Conservation (phyloP, 1,140 invertebrate genomes). For the Sarcophaga bullata region DNA sequence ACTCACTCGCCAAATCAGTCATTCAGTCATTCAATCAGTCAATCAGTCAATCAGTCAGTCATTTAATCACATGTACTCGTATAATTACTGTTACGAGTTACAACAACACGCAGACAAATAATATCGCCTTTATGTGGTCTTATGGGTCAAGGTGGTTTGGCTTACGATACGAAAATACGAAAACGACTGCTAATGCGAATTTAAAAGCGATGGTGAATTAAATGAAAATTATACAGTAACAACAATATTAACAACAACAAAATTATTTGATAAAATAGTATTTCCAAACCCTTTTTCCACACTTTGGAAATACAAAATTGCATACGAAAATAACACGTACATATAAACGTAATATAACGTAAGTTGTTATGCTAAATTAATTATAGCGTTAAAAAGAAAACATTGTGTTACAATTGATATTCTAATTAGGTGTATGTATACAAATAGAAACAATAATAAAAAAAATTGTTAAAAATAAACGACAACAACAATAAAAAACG, state of each 20-base stretch:
- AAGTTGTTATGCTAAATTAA: background rate
- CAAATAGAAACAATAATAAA: too few species aligned
- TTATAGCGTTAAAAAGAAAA: background rate
- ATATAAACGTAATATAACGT: background rate
- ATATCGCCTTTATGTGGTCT: constrained; percentile 1
- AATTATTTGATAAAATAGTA: background rate
- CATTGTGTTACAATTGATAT: background rate
- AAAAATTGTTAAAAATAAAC: too few species aligned
- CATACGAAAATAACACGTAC: background rate
- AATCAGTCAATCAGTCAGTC: background rate
- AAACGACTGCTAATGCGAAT: background rate
- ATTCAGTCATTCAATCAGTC: background rate
- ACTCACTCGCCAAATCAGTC: background rate
- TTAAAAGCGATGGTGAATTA: background rate
- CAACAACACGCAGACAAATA: constrained; percentile 16
- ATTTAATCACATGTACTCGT: background rate
- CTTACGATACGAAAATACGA: background rate
- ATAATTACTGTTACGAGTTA: background rate
- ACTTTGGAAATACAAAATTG: background rate
- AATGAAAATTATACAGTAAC: background rate
- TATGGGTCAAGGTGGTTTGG: constrained; percentile 25
- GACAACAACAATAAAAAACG: too few species aligned
- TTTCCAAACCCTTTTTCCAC: background rate
- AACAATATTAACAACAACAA: background rate
- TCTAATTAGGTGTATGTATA: background rate